phyloP scores from a whole-genome alignment of 2,888 invertebrate genomes.

The Caenorhabditis sulstoni region DNA sequence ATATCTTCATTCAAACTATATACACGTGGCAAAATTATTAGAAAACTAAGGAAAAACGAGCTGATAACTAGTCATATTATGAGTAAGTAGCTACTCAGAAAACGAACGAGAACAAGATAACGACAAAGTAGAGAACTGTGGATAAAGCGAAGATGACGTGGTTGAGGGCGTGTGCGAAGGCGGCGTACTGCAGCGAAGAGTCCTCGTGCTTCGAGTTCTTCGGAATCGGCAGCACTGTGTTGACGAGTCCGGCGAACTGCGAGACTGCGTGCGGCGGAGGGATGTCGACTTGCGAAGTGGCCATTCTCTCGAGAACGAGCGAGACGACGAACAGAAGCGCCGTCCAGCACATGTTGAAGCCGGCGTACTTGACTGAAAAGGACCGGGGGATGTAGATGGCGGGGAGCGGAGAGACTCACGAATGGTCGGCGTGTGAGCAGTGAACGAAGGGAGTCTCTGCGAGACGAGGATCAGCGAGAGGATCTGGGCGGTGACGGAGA shows the following conservation, averaged over 20 bases:
- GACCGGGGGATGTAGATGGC: neutral
- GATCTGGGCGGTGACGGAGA: conserved; percentile 77
- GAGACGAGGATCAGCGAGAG: conserved; percentile 75
- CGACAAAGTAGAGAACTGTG: conserved; percentile 72
- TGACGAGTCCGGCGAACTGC: conserved; percentile 69
- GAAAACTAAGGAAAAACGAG: conserved; percentile 32
- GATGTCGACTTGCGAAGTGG: conserved; percentile 72
- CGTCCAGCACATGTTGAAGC: conserved; percentile 79
- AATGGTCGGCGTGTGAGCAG: conserved; percentile 78
- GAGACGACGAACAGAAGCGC: conserved; percentile 74
- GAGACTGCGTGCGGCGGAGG: conserved; percentile 77
- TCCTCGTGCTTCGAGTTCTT: conserved; percentile 71
- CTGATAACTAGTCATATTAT: conserved; percentile 24
- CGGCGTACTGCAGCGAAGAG: conserved; percentile 65
- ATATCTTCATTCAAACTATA: conserved; percentile 7
- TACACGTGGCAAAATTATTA: conserved; percentile 45
- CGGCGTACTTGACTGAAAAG: conserved; percentile 78
- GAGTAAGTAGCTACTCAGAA: conserved; percentile 54
- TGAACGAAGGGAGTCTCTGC: conserved; percentile 77
- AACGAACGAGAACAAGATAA: conserved; percentile 73
- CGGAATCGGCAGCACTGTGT: conserved; percentile 76
- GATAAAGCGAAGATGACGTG: conserved; percentile 75
- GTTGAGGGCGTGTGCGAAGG: conserved; percentile 73
- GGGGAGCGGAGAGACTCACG: conserved; percentile 63
- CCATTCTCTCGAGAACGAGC: conserved; percentile 74